Percentiles rank a stretch among this genome's conserved stretches.
Conservation (phyloP, 2,797 vertebrate genomes). For the Karalla daura region DNA sequence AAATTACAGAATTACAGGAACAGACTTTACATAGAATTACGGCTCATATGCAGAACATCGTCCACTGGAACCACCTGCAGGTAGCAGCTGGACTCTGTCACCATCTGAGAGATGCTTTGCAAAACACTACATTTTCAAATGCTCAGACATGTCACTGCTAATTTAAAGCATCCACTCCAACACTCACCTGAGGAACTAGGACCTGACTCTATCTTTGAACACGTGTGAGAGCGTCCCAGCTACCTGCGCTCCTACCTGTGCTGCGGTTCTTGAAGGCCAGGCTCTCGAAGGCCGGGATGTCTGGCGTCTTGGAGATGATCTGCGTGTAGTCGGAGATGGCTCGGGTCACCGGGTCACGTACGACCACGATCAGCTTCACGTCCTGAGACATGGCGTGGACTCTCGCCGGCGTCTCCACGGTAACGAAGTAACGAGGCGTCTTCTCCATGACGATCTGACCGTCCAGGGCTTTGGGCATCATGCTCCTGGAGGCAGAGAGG, state of each 20-base stretch:
- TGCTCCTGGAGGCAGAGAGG: slow-evolving; percentile 71
- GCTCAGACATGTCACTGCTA: no score
- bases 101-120: no score
- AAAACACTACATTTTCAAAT: no score
- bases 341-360: slow-evolving; percentile 86
- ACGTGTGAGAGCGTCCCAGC: no score
- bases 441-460: slow-evolving; percentile 90
- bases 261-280: slow-evolving; percentile 85
- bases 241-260: slow-evolving; percentile 51
- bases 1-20: no score
- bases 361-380: slow-evolving; percentile 87
- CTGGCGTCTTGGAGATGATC: slow-evolving; percentile 86
- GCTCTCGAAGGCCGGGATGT: slow-evolving; percentile 84
- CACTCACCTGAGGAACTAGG: no score
- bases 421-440: slow-evolving; percentile 87
- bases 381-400: slow-evolving; percentile 84
- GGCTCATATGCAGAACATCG: no score
- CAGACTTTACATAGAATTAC: no score
- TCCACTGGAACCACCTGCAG: no score
- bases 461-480: slow-evolving; percentile 88
- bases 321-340: slow-evolving; percentile 89
- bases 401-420: slow-evolving; percentile 82
- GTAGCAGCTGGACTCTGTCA: no score
- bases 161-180: no score
- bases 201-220: no score